These are phyloP conservation scores for Tetramorium bicarinatum DNA, from an alignment of 2,888 invertebrate species.

Conservation along the genomic window DNA sequence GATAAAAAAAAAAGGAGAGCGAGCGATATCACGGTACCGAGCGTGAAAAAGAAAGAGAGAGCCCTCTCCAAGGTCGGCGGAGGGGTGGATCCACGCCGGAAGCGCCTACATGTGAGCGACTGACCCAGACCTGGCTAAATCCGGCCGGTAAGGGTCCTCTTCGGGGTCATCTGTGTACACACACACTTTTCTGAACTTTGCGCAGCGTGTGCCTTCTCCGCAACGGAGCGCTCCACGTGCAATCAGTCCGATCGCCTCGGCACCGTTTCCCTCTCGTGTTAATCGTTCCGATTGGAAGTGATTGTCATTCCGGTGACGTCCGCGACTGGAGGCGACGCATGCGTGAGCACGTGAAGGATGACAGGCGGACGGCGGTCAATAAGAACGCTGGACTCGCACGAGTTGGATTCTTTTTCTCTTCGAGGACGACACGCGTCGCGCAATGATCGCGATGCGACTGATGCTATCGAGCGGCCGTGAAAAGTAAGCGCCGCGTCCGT, in stretches of 20 bases:
- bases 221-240: conserved; percentile 12
- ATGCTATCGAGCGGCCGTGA: conserved; percentile 11
- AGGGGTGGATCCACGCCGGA: conserved; percentile 8
- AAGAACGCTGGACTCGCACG: background rate
- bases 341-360: background rate
- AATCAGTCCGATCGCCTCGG: conserved; percentile 14
- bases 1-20: background rate
- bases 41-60: background rate
- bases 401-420: background rate
- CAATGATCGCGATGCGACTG: background rate
- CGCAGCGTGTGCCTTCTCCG: background rate
- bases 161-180: conserved; percentile 42
- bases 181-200: conserved; percentile 21
- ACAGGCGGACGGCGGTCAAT: background rate
- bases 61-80: conserved; percentile 2
- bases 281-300: background rate
- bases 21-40: background rate
- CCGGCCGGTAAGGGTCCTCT: background rate
- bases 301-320: background rate
- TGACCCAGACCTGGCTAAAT: conserved; percentile 44
- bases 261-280: conserved; percentile 10
- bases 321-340: background rate
- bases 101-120: conserved; percentile 31
- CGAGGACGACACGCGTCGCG: background rate
- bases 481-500: background rate